A percentile compares a stretch with the other conserved stretches of the same genome.
These are phyloP conservation scores for Chrysolina americana DNA, from an alignment of 2,888 invertebrate genomes.

Conservation along the genomic window DNA sequence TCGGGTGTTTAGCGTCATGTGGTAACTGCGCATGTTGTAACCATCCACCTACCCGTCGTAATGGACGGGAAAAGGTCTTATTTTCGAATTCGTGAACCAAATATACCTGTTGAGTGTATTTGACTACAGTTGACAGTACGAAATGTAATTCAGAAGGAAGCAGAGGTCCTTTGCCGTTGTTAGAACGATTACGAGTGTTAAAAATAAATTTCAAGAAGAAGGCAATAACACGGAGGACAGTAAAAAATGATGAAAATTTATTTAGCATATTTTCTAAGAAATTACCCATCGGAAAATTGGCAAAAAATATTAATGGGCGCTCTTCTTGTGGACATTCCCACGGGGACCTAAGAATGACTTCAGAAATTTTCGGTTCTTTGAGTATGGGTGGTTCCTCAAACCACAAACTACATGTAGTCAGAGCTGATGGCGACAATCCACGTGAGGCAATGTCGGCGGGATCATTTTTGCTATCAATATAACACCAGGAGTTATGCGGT, in stretches of 20 bases:
- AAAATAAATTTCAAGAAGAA: neutral
- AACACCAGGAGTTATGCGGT: neutral
- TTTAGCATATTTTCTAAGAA: too few relatives aligned
- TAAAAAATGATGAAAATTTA: too few relatives aligned
- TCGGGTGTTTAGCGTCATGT: slow-evolving; percentile 38
- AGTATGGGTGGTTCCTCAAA: neutral
- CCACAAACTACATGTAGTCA: neutral
- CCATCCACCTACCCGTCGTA: slow-evolving; percentile 38
- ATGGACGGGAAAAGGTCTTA: neutral
- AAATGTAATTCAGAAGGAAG: neutral
- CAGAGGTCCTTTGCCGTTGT: neutral
- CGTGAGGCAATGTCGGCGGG: neutral
- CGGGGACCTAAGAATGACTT: neutral
- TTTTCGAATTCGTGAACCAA: neutral
- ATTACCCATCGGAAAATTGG: too few relatives aligned
- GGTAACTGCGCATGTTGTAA: slow-evolving; percentile 28
- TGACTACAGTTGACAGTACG: neutral
- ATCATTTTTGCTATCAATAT: neutral
- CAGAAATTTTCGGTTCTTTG: neutral
- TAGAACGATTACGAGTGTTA: neutral
- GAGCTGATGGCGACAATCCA: neutral
- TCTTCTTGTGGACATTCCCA: neutral
- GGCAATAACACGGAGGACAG: too few relatives aligned
- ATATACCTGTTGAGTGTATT: neutral
- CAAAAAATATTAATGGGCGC: neutral